Percentiles rank a stretch among this genome's conserved stretches.
Conservation (phyloP, 2,888 invertebrate genomes). For the Chrysodeixis includens region DNA sequence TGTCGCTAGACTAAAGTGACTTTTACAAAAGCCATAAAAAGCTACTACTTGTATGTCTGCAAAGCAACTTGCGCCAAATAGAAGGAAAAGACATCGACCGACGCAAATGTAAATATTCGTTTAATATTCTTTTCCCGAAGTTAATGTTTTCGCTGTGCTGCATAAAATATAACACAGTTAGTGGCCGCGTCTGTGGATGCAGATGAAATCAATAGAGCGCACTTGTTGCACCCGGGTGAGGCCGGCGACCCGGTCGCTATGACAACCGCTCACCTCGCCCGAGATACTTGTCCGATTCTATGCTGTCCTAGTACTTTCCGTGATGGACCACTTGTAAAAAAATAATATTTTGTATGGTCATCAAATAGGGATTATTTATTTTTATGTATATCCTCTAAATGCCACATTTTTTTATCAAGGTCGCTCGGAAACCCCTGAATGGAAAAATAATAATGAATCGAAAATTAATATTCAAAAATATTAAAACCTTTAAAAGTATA, state of each 20-base stretch:
- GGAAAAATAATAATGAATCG: no score
- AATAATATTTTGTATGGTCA: background rate
- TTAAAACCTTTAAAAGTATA: no score
- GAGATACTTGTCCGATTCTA: slow-evolving; percentile 28
- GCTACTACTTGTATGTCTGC: background rate
- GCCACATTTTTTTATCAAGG: no score
- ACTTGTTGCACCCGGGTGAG: slow-evolving; percentile 66
- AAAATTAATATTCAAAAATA: no score
- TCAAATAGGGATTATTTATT: no score
- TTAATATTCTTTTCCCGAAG: slow-evolving; percentile 19
- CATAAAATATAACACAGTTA: slow-evolving; percentile 36
- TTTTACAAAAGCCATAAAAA: background rate
- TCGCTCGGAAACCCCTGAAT: no score
- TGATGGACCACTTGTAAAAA: slow-evolving; percentile 15
- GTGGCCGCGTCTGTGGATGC: slow-evolving; percentile 48
- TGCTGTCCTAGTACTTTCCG: slow-evolving; percentile 46
- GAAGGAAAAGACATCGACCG: background rate
- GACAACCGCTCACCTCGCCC: slow-evolving; percentile 56
- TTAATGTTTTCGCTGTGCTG: slow-evolving; percentile 22
- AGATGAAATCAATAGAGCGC: slow-evolving; percentile 67
- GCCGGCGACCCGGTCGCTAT: slow-evolving; percentile 63
- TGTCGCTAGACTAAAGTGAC: no score
- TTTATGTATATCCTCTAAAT: no score
- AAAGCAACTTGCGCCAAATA: background rate
- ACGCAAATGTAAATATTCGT: slow-evolving; percentile 11